These are phyloP conservation scores for Malurus splendens DNA, from an alignment of 2,797 vertebrate genomes.

Conservation along the genomic window DNA sequence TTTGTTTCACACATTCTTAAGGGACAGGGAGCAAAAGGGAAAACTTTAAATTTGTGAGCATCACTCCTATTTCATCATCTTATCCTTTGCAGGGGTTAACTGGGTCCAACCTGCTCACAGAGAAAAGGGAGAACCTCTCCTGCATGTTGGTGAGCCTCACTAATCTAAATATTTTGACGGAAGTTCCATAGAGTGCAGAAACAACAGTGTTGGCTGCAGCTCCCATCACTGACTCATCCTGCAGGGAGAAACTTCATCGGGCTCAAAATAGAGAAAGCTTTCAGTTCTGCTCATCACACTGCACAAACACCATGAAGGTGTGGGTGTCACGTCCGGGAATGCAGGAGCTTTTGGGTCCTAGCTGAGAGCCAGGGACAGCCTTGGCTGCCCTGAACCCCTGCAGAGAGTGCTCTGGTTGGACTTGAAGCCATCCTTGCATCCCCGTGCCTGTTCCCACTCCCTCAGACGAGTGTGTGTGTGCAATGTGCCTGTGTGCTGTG, in stretches of 20 bases:
- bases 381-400: not conserved
- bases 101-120: not conserved
- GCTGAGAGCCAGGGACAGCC: not conserved
- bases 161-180: constrained; percentile 54
- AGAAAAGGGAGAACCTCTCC: not conserved
- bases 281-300: not conserved
- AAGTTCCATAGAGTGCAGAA: not conserved
- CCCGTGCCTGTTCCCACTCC: not conserved
- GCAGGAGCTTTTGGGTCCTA: not conserved
- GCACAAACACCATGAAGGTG: not conserved
- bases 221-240: constrained; percentile 15
- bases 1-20: not conserved
- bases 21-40: not conserved
- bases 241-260: not conserved
- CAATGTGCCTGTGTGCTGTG: not conserved
- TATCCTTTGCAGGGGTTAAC: not conserved
- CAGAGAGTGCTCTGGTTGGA: not conserved
- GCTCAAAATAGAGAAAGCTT: not conserved
- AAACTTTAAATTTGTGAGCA: not conserved
- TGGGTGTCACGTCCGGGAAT: not conserved
- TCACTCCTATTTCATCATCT: not conserved
- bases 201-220: constrained; percentile 9
- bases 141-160: not conserved
- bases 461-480: not conserved
- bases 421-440: not conserved